A percentile compares a stretch with the other conserved stretches of the same genome.
Evolutionary conservation across 2,797 vertebrate species (phyloP).

Genomic region (Argya squamiceps): DNA sequence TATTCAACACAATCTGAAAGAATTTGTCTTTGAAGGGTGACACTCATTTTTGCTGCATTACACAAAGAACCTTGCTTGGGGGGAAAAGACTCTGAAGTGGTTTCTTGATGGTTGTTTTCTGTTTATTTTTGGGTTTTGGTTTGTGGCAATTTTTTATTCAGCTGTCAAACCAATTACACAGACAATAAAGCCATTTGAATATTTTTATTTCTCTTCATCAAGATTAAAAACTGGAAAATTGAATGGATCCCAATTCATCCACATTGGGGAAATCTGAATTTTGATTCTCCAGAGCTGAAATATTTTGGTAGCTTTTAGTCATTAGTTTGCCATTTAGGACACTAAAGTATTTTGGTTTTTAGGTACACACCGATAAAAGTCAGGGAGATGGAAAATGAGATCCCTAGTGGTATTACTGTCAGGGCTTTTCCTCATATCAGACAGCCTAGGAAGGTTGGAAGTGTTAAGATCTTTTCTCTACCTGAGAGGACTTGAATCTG

Average conservation of each 20-base stretch:
- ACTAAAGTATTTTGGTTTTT: background rate
- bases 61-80: background rate
- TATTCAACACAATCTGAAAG: conserved; percentile 50
- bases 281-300: background rate
- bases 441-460: background rate
- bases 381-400: background rate
- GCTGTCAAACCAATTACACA: background rate
- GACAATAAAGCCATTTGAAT: background rate
- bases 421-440: background rate
- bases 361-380: background rate
- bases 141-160: background rate
- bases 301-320: background rate
- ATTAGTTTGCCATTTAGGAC: background rate
- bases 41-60: background rate
- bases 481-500: background rate
- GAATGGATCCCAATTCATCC: background rate
- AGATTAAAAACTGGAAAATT: background rate
- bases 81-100: background rate
- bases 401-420: background rate
- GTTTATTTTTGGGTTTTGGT: background rate
- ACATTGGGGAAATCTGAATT: background rate
- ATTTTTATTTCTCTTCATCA: background rate
- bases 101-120: background rate
- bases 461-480: background rate
- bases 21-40: conserved; percentile 1